Base-by-base conservation (phyloP, 2,113 vertebrate species). In the Eulemur macaco region DNA sequence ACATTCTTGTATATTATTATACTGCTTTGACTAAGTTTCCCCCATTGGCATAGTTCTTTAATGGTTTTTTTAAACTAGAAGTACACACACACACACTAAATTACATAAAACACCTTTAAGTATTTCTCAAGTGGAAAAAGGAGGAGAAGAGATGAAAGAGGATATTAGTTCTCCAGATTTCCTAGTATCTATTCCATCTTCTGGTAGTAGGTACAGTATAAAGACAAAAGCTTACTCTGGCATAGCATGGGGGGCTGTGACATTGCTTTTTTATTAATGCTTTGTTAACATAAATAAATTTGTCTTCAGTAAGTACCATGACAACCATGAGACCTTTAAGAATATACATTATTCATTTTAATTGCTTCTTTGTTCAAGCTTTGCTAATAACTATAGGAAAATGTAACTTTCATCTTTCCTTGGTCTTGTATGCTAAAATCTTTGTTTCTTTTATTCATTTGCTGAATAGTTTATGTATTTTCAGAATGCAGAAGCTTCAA, bases 381-480 rank as follows among this genome's bases (percentile, higher is more conserved):
- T 94, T 94, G 37, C 63, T 64, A 91, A 17, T 3, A 20, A 69
- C 42, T 74, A 81, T 6, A 82, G 42, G 18, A 56, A 95, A 83
- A 87, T 66, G 45, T 39, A 56, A 58, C 56, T 3, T 68, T 68
- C 5, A 71, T 18, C 69, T 91, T 71, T 68, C 31, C 54, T 76
- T 96, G 18, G 8, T n/a, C 25, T 89, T 85, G 84, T 88, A 52
- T 93, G 47, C 8, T 54, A 69, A 93, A 76, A 76, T 25, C 1
- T 12, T 87, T 96, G 27, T 37, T 91, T 91, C 18, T 71, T 92
- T 58, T 45, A 89, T 42, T n/a, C 0, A 73, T 89, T 76, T 86
- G 34, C 68, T 96, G 56, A 92, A 68, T 23, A 47, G 5, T 64
- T 95, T 86, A 45, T 71, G 15, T 94, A 47, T 86, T 94, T 91